Conservation (phyloP, 1,140 invertebrate genomes). For the Eubasilissa regina region DNA sequence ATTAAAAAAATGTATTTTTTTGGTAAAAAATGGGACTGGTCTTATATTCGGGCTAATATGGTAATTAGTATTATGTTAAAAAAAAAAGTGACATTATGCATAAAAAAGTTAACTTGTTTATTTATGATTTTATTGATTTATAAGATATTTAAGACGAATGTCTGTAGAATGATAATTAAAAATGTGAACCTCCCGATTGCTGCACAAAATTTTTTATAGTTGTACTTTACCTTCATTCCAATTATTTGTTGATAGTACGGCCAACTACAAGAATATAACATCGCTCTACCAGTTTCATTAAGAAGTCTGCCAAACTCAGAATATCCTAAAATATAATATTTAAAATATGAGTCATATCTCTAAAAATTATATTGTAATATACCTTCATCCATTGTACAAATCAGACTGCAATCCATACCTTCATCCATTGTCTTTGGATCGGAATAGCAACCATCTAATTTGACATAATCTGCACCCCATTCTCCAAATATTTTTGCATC, state of each 20-base stretch:
- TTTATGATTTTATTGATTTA: conserved; percentile 11
- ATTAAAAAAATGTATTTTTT: no score
- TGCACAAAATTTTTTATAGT: no score
- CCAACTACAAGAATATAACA: conserved; percentile 93
- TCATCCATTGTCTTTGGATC: conserved; percentile 73
- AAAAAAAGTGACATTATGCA: neutral
- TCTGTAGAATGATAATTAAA: no score
- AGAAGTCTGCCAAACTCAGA: conserved; percentile 81
- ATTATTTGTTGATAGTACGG: conserved; percentile 81
- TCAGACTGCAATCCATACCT: conserved; percentile 59
- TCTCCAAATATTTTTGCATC: conserved; percentile 89
- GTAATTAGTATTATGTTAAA: no score
- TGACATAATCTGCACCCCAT: conserved; percentile 93
- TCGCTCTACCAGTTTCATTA: conserved; percentile 86
- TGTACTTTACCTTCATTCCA: conserved; percentile 38
- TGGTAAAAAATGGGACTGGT: no score
- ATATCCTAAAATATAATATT: conserved; percentile 74
- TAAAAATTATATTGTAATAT: neutral
- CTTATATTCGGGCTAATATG: no score
- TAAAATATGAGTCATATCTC: neutral
- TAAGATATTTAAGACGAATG: no score
- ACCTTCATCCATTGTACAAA: conserved; percentile 60
- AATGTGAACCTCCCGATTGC: no score
- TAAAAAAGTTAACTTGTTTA: neutral
- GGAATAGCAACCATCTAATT: conserved; percentile 90